Evolutionary conservation across 2,113 vertebrate genomes (phyloP), one percentile per base, ranked within the genome.

Genomic region (Merops nubicus): DNA sequence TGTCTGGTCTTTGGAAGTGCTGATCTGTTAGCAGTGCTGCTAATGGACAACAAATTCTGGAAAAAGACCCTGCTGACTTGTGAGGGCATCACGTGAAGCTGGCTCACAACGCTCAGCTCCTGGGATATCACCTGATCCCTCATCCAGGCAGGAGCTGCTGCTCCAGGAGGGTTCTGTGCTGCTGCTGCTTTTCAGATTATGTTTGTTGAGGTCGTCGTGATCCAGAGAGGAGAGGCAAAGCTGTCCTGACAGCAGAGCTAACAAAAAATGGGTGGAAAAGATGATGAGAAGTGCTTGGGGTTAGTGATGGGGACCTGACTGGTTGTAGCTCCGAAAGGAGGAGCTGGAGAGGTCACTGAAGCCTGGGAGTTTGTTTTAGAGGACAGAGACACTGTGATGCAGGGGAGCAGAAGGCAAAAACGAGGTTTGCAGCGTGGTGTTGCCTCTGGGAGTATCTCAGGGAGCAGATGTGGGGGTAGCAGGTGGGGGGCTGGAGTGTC

Each of bases 51-150:
- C 85, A 94, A 56, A 85, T 91, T 91, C 91, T 93, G 85, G 93
- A 95, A 95, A 88, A 89, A 90, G 84, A 57, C 10, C 10, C 5
- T 95, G 96, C 95, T 96, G 94, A 96, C 51, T 70, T 95, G 72
- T 91, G 69, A 51, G 59, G 76, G 45, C 31, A 15, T 89, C 84
- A 51, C 1, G 4, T 96, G 91, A 85, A 81, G 69, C 40, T 38
- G 79, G 57, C 80, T 62, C 36, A n/a, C 69, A 81, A 19, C 3
- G 6, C 79, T 51, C 33, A 51, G 33, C 67, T 89, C 59, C 85
- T 93, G 92, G 95, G 80, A 88, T 85, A 67, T 79, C 40, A 45
- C 47, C 88, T 88, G 74, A 82, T 62, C 4, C 38, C 74, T 42
- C 31, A 17, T 68, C 74, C 85, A 85, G 94, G 77, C 91, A 85